phyloP scores from a whole-genome alignment of 2,888 invertebrate genomes.

The Perizoma affinitatum region DNA sequence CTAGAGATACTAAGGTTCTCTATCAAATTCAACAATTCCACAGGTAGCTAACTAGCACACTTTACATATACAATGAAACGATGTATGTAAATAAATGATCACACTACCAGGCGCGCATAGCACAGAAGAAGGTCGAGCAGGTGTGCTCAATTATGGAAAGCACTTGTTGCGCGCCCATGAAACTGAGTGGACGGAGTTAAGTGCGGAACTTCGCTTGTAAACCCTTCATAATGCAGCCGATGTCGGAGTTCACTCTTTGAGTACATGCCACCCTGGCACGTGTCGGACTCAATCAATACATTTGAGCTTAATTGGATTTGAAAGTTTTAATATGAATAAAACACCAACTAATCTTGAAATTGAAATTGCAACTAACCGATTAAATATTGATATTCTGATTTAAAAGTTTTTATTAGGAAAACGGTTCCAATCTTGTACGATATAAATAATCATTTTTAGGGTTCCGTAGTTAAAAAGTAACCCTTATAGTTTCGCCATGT shows the following conservation, averaged over 20 bases:
- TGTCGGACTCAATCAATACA: conserved; percentile 43
- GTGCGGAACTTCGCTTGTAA: conserved; percentile 65
- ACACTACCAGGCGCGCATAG: conserved; percentile 48
- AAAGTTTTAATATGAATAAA: conserved; percentile 14
- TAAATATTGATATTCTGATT: too few species aligned
- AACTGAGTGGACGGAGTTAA: conserved; percentile 61
- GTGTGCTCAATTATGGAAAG: conserved; percentile 66
- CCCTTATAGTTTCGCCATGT: too few species aligned
- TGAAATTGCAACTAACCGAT: too few species aligned
- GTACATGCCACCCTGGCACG: conserved; percentile 53
- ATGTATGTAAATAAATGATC: conserved; percentile 40
- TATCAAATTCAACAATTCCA: conserved; percentile 13
- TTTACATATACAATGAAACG: conserved; percentile 28
- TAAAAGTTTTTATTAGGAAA: too few species aligned
- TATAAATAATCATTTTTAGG: too few species aligned
- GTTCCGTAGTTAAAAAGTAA: too few species aligned
- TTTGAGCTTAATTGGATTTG: conserved; percentile 28
- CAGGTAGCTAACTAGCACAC: conserved; percentile 16
- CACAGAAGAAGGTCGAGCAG: conserved; percentile 47
- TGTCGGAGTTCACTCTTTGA: conserved; percentile 55
- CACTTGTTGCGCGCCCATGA: conserved; percentile 65
- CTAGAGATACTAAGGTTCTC: too few species aligned
- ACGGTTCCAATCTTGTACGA: too few species aligned
- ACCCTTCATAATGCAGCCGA: conserved; percentile 62
- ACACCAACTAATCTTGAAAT: too few species aligned